phyloP scores from a whole-genome alignment of 2,113 vertebrate genomes.

The Mus spicilegus region DNA sequence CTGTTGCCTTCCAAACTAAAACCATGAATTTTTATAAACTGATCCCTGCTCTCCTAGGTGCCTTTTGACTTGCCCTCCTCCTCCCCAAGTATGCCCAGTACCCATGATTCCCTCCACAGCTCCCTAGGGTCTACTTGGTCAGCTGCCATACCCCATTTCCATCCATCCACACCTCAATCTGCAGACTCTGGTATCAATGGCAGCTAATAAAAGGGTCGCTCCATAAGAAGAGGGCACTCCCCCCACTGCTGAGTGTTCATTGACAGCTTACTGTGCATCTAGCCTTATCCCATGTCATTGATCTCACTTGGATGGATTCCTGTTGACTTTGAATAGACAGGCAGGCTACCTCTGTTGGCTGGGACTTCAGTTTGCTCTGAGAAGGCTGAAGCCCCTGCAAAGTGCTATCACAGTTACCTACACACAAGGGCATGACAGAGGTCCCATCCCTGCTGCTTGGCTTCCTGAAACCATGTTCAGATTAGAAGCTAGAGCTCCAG shows the following conservation, averaged over 20 bases:
- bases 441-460: no score
- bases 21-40: fast-evolving
- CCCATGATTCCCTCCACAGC: neutral
- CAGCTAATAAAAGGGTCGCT: fast-evolving
- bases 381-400: neutral
- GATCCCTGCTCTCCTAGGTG: neutral
- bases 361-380: no score
- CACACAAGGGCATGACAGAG: fast-evolving
- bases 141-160: neutral
- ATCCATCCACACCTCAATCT: neutral
- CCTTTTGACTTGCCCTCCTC: fast-evolving
- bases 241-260: fast-evolving
- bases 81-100: fast-evolving
- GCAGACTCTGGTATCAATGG: fast-evolving
- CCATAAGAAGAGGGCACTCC: fast-evolving
- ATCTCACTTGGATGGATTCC: fast-evolving
- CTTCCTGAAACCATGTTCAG: no score
- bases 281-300: fast-evolving
- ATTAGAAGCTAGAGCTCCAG: neutral
- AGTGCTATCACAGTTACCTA: neutral
- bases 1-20: neutral
- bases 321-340: no score
- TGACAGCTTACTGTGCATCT: neutral
- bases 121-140: fast-evolving
- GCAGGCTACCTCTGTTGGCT: neutral